Base-by-base conservation (phyloP, 2,888 invertebrate species). In the Hemicrepidius hirtus region DNA sequence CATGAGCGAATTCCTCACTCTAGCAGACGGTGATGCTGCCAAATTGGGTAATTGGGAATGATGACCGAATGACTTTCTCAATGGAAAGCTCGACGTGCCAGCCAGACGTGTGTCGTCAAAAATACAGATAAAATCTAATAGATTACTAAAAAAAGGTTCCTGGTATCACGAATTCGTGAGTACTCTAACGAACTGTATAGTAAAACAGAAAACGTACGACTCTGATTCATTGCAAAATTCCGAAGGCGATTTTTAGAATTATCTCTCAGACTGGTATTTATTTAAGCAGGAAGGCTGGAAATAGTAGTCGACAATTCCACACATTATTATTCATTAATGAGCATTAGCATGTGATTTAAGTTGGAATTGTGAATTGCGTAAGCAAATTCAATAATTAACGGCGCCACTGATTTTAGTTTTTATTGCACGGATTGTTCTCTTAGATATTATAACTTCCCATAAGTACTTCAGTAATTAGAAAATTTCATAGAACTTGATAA, bases 321-420 rank as follows among this genome's bases (percentile, higher is more conserved):
- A 18, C 16, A 44, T 24, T 21, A 53, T 53, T 53, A 65, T 69
- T 69, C 53, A 69, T 69, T 63, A 68, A 53, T 21, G 18, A 53
- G 18, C 64, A 62, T 62, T 53, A 63, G 32, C 62, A 44, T 63
- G 44, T 55, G 50, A 63, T 69, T 63, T 69, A 55, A 69, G 53
- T 35, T 21, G 57, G 44, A 69, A 69, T 69, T 64, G 46, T 41
- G 40, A 24, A 63, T 69, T 69, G 24, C 37, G 63, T 35, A 63
- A 63, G 41, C 55, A 57, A 69, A 59, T 62, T 68, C 50, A 60
- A 68, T 68, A 68, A 62, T 21, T 37, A 53, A 9, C 49, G 68
- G 62, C 68, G 68, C 68, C 68, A 62, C 35, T 40, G 50, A 18
- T 20, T 18, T 18, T 40, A 13, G 40, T 40, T 13, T 18, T 20